Base-by-base conservation (phyloP, 1,140 invertebrate species). In the Phymorhynchus buccinoides region DNA sequence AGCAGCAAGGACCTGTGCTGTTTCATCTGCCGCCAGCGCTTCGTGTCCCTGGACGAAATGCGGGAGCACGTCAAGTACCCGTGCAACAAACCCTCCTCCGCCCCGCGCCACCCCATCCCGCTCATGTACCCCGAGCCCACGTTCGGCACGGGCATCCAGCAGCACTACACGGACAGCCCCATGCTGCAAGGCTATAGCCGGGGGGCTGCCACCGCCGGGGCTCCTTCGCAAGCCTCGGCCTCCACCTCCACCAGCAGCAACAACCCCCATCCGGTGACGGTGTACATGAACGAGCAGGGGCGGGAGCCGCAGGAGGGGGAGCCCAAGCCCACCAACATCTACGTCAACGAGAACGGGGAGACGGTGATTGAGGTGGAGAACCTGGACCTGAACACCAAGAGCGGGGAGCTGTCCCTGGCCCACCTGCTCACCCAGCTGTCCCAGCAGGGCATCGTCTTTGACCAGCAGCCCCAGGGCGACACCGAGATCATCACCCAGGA, bases 1-100 rank as follows among this genome's bases (percentile, higher is more conserved):
- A 56, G 56, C 3, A 78, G 80, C 84, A 86, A 84, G 44, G 79
- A 80, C 79, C 32, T 81, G 1, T 87, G 85, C 42, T 91, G 90
- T 82, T 87, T 88, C 30, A 91, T 91, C 37, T 91, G 90, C 83
- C 87, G 87, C 44, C 84, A 87, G 41, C 83, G 85, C 32, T 91
- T 91, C 82, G 35, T 66, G 7, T 87, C 87, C 30, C 75, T 91
- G 77, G 89, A 91, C n/a, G 88, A 89, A 62, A 91, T 91, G 89
- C 86, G 87, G 52, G 85, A 88, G 9, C 90, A 91, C 86, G 90
- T 91, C 0, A 89, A 88, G 73, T 86, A 87, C 30, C 89, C 90
- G 2, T 91, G 90, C 56, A 90, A 85, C 66, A 89, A 87, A 41
- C 62, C 81, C 27, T 35, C 66, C 32, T 30, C 41, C 44, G 12